Conservation (phyloP, 1,140 invertebrate species). For the Amphibalanus amphitrite region DNA sequence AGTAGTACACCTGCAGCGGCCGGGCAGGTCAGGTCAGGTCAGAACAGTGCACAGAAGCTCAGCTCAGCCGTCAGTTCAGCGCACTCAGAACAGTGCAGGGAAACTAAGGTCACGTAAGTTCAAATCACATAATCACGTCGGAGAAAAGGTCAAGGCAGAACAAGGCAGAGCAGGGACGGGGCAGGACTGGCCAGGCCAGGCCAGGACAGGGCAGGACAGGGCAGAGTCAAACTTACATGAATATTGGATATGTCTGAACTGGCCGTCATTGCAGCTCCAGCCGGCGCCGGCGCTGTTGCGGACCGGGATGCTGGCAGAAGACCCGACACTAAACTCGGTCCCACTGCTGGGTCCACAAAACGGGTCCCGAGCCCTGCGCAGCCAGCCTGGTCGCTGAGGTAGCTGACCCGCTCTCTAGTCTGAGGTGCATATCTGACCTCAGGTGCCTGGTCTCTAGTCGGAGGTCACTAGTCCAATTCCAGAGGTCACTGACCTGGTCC, state of each 20-base stretch:
- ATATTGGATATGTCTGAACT: too few species aligned
- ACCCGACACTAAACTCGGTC: too few species aligned
- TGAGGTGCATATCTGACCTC: too few species aligned
- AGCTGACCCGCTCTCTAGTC: too few species aligned
- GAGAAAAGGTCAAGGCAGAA: slow-evolving; percentile 10
- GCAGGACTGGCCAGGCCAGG: not conserved
- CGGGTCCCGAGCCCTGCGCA: too few species aligned
- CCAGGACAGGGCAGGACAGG: not conserved
- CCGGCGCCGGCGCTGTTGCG: too few species aligned
- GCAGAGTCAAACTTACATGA: too few species aligned
- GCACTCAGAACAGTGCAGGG: not conserved
- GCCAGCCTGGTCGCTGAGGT: too few species aligned
- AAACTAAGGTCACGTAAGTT: slow-evolving; percentile 7
- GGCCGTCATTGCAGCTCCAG: too few species aligned
- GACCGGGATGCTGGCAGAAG: too few species aligned
- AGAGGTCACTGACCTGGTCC: slow-evolving; percentile 24
- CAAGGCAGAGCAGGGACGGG: slow-evolving; percentile 7
- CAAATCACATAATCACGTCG: slow-evolving; percentile 13
- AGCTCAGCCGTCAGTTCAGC: slow-evolving; percentile 6
- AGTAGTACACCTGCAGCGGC: slow-evolving; percentile 21
- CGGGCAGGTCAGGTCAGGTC: slow-evolving; percentile 31
- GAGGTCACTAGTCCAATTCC: not conserved
- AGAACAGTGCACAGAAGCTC: not conserved
- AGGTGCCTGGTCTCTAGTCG: not conserved
- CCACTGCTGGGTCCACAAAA: too few species aligned